Base-by-base conservation (phyloP, 2,797 vertebrate genomes). In the Mormyrops boulengeri region DNA sequence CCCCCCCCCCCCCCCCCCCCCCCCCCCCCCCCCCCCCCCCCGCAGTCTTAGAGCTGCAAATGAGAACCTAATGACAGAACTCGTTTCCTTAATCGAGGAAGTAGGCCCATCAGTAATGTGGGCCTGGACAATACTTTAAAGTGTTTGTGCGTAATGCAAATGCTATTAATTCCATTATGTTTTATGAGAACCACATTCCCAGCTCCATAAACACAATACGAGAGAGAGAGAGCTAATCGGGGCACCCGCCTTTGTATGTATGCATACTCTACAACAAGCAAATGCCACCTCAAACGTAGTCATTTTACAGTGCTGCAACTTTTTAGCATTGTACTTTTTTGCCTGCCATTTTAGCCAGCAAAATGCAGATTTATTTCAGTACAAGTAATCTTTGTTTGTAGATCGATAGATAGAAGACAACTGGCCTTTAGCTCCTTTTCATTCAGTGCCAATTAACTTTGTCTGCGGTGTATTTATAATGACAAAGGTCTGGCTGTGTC, bases 361-460 rank as follows among this genome's bases (percentile, higher is more conserved):
- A 80, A 80, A 80, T n/a, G 41, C 38, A 8, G 7, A 44, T 41
- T n/a, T 80, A 19, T 44, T 80, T 80, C 19, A 80, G 73, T 44
- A 3, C 73, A 80, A 8, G 73, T 80, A 80, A 44, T 80, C 73
- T 44, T 44, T 44, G 73, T 80, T 80, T 80, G 44, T 80, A 80
- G 73, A 80, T 44, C 4, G 73, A 77, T 77, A 86, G 47, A 86
- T 14, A n/a, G 57, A 60, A 50, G 52, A 53, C 14, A 88, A 49
- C 57, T 88, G 66, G 85, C 69, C 52, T 88, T 82, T 47, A 80
- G 57, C 34, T 73, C 41, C 8, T n/a, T 41, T 60, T 90, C 69
- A 90, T 88, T 88, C 89, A 11, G n/a, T 44, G 44, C 87, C 47
- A 62, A 52, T 69, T 88, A 41, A 38, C 77, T 82, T 80, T 38